These are phyloP conservation scores for Synanthedon vespiformis DNA, from an alignment of 2,888 invertebrate species.

Conservation along the genomic window DNA sequence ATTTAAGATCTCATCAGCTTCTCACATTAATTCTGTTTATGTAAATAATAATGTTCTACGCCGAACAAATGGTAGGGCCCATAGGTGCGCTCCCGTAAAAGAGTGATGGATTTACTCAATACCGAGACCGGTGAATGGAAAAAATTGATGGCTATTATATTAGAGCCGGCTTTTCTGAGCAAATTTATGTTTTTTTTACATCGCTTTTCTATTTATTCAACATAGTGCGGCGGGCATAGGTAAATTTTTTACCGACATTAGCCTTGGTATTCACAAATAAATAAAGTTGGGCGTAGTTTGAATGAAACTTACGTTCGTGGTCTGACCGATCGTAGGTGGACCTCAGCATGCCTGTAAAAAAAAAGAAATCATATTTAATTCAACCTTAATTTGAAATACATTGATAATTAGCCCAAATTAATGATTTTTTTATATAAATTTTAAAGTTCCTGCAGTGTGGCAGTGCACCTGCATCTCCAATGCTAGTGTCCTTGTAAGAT, in stretches of 20 bases:
- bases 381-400: too few relatives aligned
- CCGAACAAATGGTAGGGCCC: not conserved
- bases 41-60: too few relatives aligned
- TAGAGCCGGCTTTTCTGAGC: slow-evolving; percentile 18
- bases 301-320: slow-evolving; percentile 59
- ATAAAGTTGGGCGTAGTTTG: too few relatives aligned
- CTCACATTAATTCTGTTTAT: too few relatives aligned
- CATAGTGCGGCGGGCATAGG: not conserved
- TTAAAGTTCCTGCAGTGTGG: too few relatives aligned
- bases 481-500: too few relatives aligned
- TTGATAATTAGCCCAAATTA: too few relatives aligned
- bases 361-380: slow-evolving; percentile 8
- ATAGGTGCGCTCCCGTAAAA: slow-evolving; percentile 15
- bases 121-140: slow-evolving; percentile 27
- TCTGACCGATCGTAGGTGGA: slow-evolving; percentile 62
- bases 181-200: slow-evolving; percentile 14
- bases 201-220: slow-evolving; percentile 15
- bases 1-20: too few relatives aligned
- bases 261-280: too few relatives aligned
- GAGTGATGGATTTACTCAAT: slow-evolving; percentile 42
- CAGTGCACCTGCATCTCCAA: too few relatives aligned
- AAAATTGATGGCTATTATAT: slow-evolving; percentile 37
- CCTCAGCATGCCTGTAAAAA: slow-evolving; percentile 62
- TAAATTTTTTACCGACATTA: too few relatives aligned
- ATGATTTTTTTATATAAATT: too few relatives aligned